Conservation (phyloP, 2,113 vertebrate genomes). For the Phrynocephalus versicolor region DNA sequence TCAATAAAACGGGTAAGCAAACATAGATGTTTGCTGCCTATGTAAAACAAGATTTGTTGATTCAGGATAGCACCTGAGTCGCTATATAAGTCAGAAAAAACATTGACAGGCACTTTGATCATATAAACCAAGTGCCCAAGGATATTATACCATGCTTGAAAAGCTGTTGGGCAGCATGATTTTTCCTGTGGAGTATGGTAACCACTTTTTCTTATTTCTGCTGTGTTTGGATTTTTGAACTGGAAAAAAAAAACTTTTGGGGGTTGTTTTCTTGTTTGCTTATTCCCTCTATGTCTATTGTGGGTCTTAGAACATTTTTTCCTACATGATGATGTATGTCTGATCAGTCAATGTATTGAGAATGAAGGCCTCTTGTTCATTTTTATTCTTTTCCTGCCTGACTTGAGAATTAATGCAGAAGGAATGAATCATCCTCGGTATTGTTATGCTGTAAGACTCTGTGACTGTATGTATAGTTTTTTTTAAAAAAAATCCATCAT, state of each 20-base stretch:
- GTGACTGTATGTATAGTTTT: neutral
- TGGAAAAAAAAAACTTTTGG: conserved; percentile 10
- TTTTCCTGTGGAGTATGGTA: neutral
- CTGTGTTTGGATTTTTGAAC: neutral
- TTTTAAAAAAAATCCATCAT: neutral
- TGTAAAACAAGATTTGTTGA: neutral
- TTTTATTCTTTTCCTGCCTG: neutral
- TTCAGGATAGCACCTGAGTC: neutral
- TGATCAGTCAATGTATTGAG: neutral
- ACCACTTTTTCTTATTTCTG: neutral
- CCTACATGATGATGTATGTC: neutral
- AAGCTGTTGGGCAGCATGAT: neutral
- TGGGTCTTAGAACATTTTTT: neutral
- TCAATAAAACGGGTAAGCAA: neutral
- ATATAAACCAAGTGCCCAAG: neutral
- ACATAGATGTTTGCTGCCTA: neutral
- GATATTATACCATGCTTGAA: neutral
- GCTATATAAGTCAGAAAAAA: neutral
- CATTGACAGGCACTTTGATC: neutral
- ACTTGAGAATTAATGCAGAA: neutral
- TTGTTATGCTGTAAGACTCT: neutral
- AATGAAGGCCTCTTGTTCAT: neutral
- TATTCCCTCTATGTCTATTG: neutral
- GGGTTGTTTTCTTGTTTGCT: neutral
- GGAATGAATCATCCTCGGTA: neutral